These are phyloP conservation scores for Panagrolaimus sp. DNA, from an alignment of 1,140 invertebrate genomes.

Conservation along the genomic window DNA sequence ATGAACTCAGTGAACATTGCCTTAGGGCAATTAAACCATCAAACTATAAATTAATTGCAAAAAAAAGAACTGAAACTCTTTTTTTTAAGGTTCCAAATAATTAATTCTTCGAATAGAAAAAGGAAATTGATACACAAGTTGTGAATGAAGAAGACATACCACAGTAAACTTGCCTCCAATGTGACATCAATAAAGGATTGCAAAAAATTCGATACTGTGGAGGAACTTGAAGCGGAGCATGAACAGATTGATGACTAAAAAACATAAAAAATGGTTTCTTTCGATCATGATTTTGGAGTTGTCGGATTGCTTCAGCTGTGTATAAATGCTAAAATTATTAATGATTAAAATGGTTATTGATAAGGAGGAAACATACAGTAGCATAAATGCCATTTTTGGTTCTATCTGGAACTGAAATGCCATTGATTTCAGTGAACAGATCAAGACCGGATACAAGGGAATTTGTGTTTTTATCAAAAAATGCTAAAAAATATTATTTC, in stretches of 20 bases:
- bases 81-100: no score
- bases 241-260: slow-evolving; percentile 63
- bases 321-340: slow-evolving; percentile 53
- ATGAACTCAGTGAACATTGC: slow-evolving; percentile 33
- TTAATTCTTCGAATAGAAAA: no score
- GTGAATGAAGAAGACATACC: slow-evolving; percentile 20
- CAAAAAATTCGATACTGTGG: neutral
- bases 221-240: slow-evolving; percentile 59
- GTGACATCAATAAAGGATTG: neutral
- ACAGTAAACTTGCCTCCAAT: slow-evolving; percentile 21
- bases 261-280: slow-evolving; percentile 62
- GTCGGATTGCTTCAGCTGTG: slow-evolving; percentile 44
- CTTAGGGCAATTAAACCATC: neutral
- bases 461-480: slow-evolving; percentile 16
- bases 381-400: slow-evolving; percentile 60
- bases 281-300: slow-evolving; percentile 34
- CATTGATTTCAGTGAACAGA: slow-evolving; percentile 43
- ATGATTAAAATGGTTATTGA: slow-evolving; percentile 50
- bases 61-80: slow-evolving; percentile 60
- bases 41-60: no score
- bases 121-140: slow-evolving; percentile 20
- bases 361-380: slow-evolving; percentile 58
- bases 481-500: no score
- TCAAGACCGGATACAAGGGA: slow-evolving; percentile 45
- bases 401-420: slow-evolving; percentile 38